A percentile compares a stretch with the other conserved stretches of the same genome.
Evolutionary conservation across 2,113 vertebrate genomes (phyloP).

Genomic region (Mobula hypostoma): DNA sequence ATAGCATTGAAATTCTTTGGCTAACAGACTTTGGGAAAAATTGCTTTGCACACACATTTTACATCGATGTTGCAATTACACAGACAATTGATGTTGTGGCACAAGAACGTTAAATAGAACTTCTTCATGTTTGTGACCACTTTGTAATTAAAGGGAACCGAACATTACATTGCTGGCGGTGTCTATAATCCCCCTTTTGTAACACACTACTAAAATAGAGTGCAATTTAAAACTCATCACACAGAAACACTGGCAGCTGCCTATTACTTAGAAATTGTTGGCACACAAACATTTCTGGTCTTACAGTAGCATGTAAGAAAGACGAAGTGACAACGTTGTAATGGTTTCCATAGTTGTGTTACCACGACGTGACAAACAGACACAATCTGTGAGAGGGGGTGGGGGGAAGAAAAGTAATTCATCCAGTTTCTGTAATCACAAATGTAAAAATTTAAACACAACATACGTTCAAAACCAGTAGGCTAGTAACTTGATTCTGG

Average conservation of each 20-base stretch:
- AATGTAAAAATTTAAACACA: conserved; percentile 86
- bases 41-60: conserved; percentile 66
- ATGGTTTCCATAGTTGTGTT: conserved; percentile 25
- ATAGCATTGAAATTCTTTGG: conserved; percentile 83
- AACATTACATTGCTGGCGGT: conserved; percentile 45
- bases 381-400: conserved; percentile 42
- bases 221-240: conserved; percentile 45
- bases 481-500: conserved; percentile 66
- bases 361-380: conserved; percentile 15
- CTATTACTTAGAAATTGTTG: conserved; percentile 44
- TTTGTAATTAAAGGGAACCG: conserved; percentile 51
- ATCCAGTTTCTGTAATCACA: conserved; percentile 65
- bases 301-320: conserved; percentile 39
- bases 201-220: conserved; percentile 41
- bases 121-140: conserved; percentile 49
- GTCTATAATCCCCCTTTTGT: conserved; percentile 40
- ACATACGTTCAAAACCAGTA: conserved; percentile 69
- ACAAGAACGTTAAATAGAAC: conserved; percentile 58
- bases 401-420: conserved; percentile 47
- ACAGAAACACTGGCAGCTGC: conserved; percentile 45
- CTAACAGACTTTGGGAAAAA: conserved; percentile 85
- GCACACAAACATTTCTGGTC: conserved; percentile 48
- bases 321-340: conserved; percentile 28
- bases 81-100: conserved; percentile 55
- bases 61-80: conserved; percentile 52